These are phyloP conservation scores for Antheraea pernyi DNA, from an alignment of 1,140 invertebrate species.

Conservation along the genomic window DNA sequence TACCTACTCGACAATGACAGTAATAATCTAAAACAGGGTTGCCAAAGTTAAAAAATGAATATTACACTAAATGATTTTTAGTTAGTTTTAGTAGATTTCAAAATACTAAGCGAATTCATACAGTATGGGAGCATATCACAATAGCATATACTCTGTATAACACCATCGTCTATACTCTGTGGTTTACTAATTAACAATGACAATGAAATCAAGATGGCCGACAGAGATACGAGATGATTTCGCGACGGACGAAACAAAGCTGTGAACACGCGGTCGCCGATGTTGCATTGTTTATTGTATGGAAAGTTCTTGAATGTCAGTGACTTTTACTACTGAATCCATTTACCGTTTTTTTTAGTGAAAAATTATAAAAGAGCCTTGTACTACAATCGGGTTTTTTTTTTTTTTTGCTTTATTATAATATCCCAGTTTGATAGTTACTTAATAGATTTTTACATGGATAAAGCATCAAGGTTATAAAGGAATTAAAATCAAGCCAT, in stretches of 20 bases:
- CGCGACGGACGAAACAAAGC: background rate
- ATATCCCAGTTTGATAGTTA: no score
- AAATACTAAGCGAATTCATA: background rate
- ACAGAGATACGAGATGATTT: background rate
- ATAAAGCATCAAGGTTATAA: no score
- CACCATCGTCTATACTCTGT: background rate
- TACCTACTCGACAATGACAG: no score
- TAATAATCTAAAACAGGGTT: no score
- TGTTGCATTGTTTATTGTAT: background rate
- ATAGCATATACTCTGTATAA: background rate
- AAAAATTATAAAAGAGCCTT: no score
- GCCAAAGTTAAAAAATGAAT: no score
- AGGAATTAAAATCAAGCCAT: no score
- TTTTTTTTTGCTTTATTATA: no score
- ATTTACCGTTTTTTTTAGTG: background rate
- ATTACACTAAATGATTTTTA: no score
- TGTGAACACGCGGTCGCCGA: background rate
- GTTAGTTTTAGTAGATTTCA: no score
- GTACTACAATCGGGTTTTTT: no score
- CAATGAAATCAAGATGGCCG: background rate
- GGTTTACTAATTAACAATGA: background rate
- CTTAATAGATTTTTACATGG: no score
- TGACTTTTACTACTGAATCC: background rate
- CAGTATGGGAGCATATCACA: background rate
- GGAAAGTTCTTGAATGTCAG: conserved; percentile 2